Base-by-base conservation (phyloP, 2,888 invertebrate species). In the Synanthedon vespiformis region DNA sequence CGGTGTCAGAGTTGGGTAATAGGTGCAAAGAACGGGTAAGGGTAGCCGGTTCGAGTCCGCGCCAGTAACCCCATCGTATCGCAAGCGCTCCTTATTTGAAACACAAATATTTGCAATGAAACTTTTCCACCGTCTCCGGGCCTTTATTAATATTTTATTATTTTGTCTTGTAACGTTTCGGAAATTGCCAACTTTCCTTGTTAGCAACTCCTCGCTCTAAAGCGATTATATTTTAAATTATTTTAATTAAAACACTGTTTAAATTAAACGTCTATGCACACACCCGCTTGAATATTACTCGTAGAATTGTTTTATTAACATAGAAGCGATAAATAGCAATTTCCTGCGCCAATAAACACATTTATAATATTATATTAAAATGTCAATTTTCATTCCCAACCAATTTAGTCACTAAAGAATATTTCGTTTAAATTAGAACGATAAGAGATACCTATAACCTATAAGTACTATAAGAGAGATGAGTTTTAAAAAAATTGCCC, bases 111-210 rank as follows among this genome's bases (percentile, higher is more conserved):
- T 87, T 85, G 79, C 70, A 57, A 77, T 77, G 77, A 80, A 86
- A 87, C 84, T 87, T 87, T 85, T 82, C 77, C 75, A 70, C 65
- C 77, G 79, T 84, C 84, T 82, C 78, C 75, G 72, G 71, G 78
- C 83, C 76, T 74, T 84, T 87, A 87, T 87, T 87, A 86, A 87
- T 87, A 86, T 87, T 87, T 85, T 87, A 87, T 87, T 87, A 87
- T 87, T 86, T 85, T 87, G 86, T 87, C 86, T 87, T 85, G 83
- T 82, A 76, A 69, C 77, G 73, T 80, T 82, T 74, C 74, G 71
- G 67, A 79, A 81, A 80, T 70, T 80, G 67, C 61, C 70, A 85
- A 86, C 83, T 85, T 84, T 80, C 77, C 85, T 82, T 80, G 82
- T 84, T 83, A 78, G 72, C 64, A 77, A 80, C 78, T 80, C 77